Evolutionary conservation across 1,140 invertebrate genomes (phyloP).

Genomic region (Heterodera carotae): DNA sequence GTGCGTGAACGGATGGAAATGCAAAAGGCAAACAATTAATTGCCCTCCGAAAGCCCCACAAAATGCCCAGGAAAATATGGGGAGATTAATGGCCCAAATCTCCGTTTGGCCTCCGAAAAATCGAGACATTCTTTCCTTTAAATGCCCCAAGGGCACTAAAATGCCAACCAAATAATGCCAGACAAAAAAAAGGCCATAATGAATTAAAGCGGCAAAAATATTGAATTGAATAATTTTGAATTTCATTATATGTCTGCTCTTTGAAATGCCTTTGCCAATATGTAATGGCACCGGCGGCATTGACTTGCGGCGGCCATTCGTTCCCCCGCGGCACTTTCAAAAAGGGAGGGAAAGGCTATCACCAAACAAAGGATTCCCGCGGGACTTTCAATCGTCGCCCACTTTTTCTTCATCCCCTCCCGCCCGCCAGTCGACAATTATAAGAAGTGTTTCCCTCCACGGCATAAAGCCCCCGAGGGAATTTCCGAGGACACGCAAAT

Average conservation of each 20-base stretch:
- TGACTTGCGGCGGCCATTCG: neutral
- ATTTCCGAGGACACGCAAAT: neutral
- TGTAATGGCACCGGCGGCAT: too few relatives aligned
- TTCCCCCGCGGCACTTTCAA: neutral
- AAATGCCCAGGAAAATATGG: neutral
- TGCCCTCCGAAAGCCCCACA: neutral
- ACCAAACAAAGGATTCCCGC: neutral
- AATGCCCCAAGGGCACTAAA: neutral
- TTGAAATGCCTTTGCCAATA: too few relatives aligned
- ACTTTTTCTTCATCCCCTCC: neutral
- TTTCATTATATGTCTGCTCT: too few relatives aligned
- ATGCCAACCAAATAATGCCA: neutral
- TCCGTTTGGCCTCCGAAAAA: neutral
- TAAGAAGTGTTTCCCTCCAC: neutral
- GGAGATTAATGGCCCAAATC: neutral
- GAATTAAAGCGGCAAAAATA: too few relatives aligned
- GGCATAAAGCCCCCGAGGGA: neutral
- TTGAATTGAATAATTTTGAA: too few relatives aligned
- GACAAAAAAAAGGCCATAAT: too few relatives aligned
- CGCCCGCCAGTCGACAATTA: neutral
- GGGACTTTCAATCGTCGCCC: slow-evolving; percentile 5
- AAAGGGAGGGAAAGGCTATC: neutral
- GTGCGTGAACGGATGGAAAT: neutral
- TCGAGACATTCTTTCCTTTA: neutral
- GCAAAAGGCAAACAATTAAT: neutral